Evolutionary conservation across 1,140 invertebrate species (phyloP).

Genomic region (Psilanteris sp.): DNA sequence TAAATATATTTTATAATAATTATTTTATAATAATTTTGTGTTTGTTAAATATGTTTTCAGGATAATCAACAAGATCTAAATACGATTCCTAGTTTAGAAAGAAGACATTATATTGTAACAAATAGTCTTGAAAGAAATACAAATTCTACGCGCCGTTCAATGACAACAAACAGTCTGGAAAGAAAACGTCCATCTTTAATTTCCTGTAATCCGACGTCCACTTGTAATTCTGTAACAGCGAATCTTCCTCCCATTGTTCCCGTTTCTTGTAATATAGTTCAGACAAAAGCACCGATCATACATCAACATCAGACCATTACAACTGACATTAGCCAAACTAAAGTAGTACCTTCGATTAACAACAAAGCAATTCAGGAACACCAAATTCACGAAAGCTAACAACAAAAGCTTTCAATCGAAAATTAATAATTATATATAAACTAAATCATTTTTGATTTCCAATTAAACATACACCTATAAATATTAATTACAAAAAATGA

Average conservation of each 20-base stretch:
- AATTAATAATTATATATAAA: constrained; percentile 21
- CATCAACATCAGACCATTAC: constrained; percentile 71
- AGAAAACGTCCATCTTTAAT: constrained; percentile 74
- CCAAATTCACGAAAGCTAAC: constrained; percentile 76
- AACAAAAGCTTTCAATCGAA: constrained; percentile 44
- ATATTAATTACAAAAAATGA: no score
- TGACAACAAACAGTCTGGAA: constrained; percentile 77
- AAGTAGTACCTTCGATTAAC: constrained; percentile 62
- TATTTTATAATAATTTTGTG: no score
- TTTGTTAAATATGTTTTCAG: constrained; percentile 40
- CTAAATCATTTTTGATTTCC: constrained; percentile 3
- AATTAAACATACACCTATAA: no score
- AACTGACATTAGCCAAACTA: constrained; percentile 69
- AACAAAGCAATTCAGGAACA: constrained; percentile 71
- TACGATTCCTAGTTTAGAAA: constrained; percentile 71
- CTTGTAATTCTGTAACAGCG: constrained; percentile 70
- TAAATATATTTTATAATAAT: no score
- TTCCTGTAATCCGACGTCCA: constrained; percentile 43
- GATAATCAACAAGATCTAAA: constrained; percentile 69
- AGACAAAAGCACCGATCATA: constrained; percentile 74
- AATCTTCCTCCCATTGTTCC: constrained; percentile 77
- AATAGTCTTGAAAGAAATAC: constrained; percentile 78
- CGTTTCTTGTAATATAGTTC: constrained; percentile 76
- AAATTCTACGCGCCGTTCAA: constrained; percentile 71
- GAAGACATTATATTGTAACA: constrained; percentile 76